Conservation (phyloP, 2,888 invertebrate species). For the Drosophila paracracens region DNA sequence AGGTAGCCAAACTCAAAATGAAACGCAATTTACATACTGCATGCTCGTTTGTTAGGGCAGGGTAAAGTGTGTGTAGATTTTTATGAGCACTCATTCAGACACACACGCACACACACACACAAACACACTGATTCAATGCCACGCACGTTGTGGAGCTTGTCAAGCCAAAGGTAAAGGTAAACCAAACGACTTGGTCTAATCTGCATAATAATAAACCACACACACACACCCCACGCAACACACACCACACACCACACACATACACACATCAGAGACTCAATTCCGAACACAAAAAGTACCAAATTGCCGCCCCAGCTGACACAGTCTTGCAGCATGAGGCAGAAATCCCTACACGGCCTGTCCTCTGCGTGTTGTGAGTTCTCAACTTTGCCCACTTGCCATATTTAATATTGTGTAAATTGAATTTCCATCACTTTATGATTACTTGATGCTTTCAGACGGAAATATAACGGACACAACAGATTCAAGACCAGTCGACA, state of each 20-base stretch:
- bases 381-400: slow-evolving; percentile 50
- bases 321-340: slow-evolving; percentile 7
- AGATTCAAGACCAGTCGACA: slow-evolving; percentile 10
- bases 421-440: slow-evolving; percentile 82
- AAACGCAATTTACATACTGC: slow-evolving; percentile 70
- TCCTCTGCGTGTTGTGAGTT: slow-evolving; percentile 6
- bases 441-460: slow-evolving; percentile 73
- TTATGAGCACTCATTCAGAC: slow-evolving; percentile 57
- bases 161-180: slow-evolving; percentile 54
- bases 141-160: slow-evolving; percentile 20
- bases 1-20: slow-evolving; percentile 66
- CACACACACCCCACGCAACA: slow-evolving; percentile 36
- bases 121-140: slow-evolving; percentile 13
- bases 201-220: slow-evolving; percentile 79
- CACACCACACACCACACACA: slow-evolving; percentile 18
- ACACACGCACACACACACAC: slow-evolving; percentile 39
- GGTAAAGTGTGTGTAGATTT: slow-evolving; percentile 41
- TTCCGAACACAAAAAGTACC: slow-evolving; percentile 47
- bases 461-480: slow-evolving; percentile 58
- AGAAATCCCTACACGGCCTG: slow-evolving; percentile 5
- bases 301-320: slow-evolving; percentile 50
- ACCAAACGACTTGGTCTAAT: slow-evolving; percentile 69
- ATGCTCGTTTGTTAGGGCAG: slow-evolving; percentile 6
- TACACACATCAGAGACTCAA: slow-evolving; percentile 24
- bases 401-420: slow-evolving; percentile 81